Base-by-base conservation (phyloP, 2,113 vertebrate genomes). In the Henicopernis longicauda region DNA sequence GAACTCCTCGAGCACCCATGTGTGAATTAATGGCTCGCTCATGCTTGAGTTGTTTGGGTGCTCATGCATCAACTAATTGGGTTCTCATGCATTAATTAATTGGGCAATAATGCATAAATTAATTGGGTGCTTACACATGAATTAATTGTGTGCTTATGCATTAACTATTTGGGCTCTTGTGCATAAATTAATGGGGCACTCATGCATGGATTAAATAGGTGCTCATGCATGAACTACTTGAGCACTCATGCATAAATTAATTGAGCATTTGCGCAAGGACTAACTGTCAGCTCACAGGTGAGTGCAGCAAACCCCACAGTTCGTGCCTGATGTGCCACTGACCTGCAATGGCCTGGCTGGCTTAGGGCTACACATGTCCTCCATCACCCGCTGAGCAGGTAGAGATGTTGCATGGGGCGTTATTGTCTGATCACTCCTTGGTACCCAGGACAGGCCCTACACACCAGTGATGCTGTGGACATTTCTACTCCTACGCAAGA, bases 241-340 rank as follows among this genome's bases (percentile, higher is more conserved):
- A 32, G 69, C 9, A 22, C 25, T 77, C 9, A 6, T 49, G 42
- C 57, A 42, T 38, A 26, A 66, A 45, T 42, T 61, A 45, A 16
- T 40, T 15, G 20, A 52, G 55, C 25, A 11, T 13, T 70, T 2
- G 1, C 66, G 82, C 34, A 42, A 42, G 29, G 55, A 31, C 42
- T 67, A 16, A 40, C 27, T 36, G 11, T 16, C 42, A 67, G 20
- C 38, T 72, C 40, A 5, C 6, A 25, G 36, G 40, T n/a, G 23
- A 90, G 47, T 0, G 3, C 81, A 57, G 34, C 36, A 78, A 47
- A 42, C 18, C 22, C 54, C 27, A 5, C 8, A 15, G 23, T 40
- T 71, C 6, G 8, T 29, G 36, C 27, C 34, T 57, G 59, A 5
- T n/a, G 21, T 0, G 0, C 7, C 38, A 49, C n/a, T 38, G 27